These are phyloP conservation scores for Chamaetylas fuelleborni DNA, from an alignment of 2,113 vertebrate genomes.

Conservation along the genomic window DNA sequence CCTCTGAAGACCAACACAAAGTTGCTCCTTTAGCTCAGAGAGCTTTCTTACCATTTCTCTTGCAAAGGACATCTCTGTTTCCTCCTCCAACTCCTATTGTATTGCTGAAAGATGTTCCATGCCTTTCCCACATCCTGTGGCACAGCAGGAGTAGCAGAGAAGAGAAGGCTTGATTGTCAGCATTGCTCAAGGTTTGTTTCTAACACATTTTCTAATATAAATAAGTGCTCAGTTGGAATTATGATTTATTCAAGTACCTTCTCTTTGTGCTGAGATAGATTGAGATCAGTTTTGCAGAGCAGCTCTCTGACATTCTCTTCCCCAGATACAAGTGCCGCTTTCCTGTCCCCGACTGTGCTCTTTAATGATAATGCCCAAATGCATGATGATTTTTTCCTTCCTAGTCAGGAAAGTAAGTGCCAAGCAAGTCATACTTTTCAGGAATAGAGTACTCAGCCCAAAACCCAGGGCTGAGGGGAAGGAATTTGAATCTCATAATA, in stretches of 20 bases:
- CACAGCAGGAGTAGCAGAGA: not conserved
- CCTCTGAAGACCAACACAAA: not conserved
- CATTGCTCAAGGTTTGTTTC: constrained; percentile 25
- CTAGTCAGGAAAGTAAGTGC: not conserved
- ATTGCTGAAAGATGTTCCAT: not conserved
- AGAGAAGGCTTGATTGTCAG: not conserved
- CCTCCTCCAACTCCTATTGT: not conserved
- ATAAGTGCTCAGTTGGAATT: not conserved
- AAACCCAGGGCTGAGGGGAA: not conserved
- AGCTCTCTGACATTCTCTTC: accelerated
- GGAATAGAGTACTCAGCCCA: not conserved
- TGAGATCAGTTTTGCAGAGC: not conserved
- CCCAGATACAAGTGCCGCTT: not conserved
- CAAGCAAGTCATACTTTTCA: not conserved
- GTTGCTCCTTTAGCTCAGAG: not conserved
- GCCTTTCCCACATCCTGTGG: not conserved
- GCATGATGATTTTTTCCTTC: not conserved
- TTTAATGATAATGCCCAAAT: not conserved
- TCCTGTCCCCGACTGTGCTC: accelerated
- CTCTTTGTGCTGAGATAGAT: not conserved
- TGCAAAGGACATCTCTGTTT: not conserved
- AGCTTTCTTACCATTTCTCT: not conserved
- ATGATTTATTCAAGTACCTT: not conserved
- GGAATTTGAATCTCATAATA: not conserved
- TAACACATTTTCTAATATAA: not conserved